These are phyloP conservation scores for Tetranychus cinnabarinus DNA, from an alignment of 1,140 invertebrate species.

Conservation along the genomic window DNA sequence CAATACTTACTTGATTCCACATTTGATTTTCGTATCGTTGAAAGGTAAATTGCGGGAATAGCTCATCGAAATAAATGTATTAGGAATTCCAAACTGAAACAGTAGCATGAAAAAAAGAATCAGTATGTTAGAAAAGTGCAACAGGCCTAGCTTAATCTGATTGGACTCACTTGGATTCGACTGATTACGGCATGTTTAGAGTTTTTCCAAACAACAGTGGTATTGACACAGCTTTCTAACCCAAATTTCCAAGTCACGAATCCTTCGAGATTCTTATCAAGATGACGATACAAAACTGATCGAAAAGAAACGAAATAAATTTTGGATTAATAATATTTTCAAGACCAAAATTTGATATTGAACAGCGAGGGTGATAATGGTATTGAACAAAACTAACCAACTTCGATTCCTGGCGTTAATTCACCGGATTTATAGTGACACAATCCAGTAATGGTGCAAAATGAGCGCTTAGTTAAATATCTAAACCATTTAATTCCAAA, in stretches of 20 bases:
- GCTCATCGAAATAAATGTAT: constrained; percentile 45
- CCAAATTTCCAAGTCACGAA: constrained; percentile 59
- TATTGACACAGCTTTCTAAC: constrained; percentile 43
- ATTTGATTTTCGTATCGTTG: constrained; percentile 43
- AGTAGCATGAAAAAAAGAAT: too few relatives aligned
- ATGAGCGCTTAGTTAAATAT: constrained; percentile 32
- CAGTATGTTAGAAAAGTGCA: too few relatives aligned
- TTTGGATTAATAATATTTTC: background rate
- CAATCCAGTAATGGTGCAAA: background rate
- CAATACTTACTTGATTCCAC: constrained; percentile 45
- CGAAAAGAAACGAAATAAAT: background rate
- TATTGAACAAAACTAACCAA: background rate
- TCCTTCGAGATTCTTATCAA: constrained; percentile 59
- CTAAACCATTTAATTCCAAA: constrained; percentile 46
- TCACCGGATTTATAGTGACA: constrained; percentile 3
- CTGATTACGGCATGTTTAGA: constrained; percentile 35
- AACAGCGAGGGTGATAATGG: background rate
- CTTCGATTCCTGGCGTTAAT: constrained; percentile 2
- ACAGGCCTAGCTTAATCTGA: too few relatives aligned
- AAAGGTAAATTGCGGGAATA: constrained; percentile 42
- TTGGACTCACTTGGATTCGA: constrained; percentile 32
- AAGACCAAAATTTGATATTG: background rate
- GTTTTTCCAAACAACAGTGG: constrained; percentile 46
- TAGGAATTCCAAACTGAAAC: constrained; percentile 41
- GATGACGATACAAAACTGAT: constrained; percentile 29